Evolutionary conservation across 1,140 invertebrate genomes (phyloP), one percentile per base, ranked within the genome.

Genomic region (Magallana gigas): DNA sequence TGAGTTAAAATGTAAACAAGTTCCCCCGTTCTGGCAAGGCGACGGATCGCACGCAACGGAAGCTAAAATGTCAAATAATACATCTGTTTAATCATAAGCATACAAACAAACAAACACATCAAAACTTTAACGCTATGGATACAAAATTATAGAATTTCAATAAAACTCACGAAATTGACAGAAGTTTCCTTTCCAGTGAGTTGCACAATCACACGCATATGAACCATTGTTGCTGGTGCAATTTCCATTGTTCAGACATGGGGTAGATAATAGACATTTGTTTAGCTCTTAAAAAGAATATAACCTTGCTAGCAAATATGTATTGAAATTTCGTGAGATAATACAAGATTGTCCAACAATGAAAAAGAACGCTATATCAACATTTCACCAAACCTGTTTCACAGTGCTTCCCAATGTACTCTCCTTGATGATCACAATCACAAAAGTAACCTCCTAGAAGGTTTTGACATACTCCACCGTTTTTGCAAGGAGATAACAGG

Each of bases 361-460:
- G 36, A 48, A 48, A 48, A 48, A 48, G 36, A 48, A 48, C 36
- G 36, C 36, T 48, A 48, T 48, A 48, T 48, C 23, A 23, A 23
- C 23, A 23, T 48, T 48, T 48, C 36, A 48, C 3, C 5, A 48
- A 91, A 88, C 92, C 92, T 85, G 88, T 89, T 86, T 99, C 97
- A 93, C 99, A 99, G 57, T 98, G 96, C 95, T 99, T 98, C 9
- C 99, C 99, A 18, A 18, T 23, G 23, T 71, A 23, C n/a, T 97
- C 97, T 92, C 99, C 99, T 82, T 98, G 98, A 29, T 97, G 95
- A 14, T 98, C 98, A 95, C 99, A 99, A 23, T 88, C 80, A 87
- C 94, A 95, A 57, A 23, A 87, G 88, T 92, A 83, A 5, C 18
- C 58, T 71, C 60, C 84, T 6, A 4, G 68, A 18, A 12, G 5